Evolutionary conservation across 2,113 vertebrate genomes (phyloP).

Genomic region (Buteo buteo): DNA sequence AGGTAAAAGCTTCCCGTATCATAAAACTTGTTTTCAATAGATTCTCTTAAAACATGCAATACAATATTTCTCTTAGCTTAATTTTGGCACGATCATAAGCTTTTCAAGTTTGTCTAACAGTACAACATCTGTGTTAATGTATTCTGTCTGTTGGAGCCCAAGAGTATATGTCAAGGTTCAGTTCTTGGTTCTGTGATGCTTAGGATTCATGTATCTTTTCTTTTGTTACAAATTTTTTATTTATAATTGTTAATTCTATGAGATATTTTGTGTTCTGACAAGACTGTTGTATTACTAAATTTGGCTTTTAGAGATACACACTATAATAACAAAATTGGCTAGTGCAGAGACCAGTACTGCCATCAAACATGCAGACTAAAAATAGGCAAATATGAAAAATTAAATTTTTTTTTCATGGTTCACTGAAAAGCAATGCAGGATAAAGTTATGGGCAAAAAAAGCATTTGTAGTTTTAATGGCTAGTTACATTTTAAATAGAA

Average conservation of each 20-base stretch:
- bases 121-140: neutral
- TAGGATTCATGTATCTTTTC: neutral
- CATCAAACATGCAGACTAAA: neutral
- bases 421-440: neutral
- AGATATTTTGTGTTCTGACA: neutral
- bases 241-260: neutral
- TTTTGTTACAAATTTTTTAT: neutral
- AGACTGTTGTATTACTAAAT: neutral
- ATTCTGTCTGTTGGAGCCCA: neutral
- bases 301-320: neutral
- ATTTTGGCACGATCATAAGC: neutral
- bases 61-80: neutral
- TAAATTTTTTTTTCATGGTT: neutral
- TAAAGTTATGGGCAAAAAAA: neutral
- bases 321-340: neutral
- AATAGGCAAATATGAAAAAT: neutral
- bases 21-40: neutral
- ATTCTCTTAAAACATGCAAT: neutral
- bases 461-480: neutral
- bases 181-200: neutral
- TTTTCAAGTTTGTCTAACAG: neutral
- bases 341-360: neutral
- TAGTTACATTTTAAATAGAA: neutral
- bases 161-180: neutral
- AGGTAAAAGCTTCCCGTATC: neutral